These are phyloP conservation scores for Sciurus carolinensis DNA, from an alignment of 2,797 vertebrate species.

Conservation along the genomic window DNA sequence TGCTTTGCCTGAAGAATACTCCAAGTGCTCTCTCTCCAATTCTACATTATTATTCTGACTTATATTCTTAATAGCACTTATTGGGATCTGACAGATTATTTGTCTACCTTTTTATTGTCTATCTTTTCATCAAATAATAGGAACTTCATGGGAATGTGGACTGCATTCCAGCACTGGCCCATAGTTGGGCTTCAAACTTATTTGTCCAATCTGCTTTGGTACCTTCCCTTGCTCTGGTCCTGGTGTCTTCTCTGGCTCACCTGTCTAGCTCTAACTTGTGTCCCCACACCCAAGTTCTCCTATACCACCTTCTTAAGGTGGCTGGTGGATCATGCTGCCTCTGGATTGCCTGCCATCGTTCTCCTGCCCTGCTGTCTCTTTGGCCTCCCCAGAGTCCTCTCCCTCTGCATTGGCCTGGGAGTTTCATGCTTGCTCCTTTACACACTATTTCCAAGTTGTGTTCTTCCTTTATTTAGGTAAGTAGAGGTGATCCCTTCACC, in stretches of 20 bases:
- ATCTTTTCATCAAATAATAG: conserved; percentile 10
- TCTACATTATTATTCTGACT: background rate
- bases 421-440: background rate
- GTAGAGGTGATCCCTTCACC: background rate
- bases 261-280: background rate
- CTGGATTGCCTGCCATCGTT: rapidly evolving
- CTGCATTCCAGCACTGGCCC: background rate
- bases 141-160: background rate
- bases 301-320: background rate
- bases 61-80: conserved; percentile 27
- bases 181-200: background rate
- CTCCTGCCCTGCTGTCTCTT: background rate
- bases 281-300: background rate
- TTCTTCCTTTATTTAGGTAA: background rate
- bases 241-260: background rate
- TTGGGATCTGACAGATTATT: background rate
- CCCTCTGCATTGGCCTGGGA: background rate
- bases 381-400: background rate
- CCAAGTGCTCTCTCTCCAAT: background rate
- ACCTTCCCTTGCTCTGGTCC: background rate
- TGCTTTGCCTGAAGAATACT: background rate
- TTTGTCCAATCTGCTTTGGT: background rate
- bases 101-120: conserved; percentile 11
- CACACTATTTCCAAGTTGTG: background rate
- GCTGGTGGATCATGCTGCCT: too few species aligned